Base-by-base conservation (phyloP, 2,797 vertebrate species). In the Notoglanidium macrostoma region DNA sequence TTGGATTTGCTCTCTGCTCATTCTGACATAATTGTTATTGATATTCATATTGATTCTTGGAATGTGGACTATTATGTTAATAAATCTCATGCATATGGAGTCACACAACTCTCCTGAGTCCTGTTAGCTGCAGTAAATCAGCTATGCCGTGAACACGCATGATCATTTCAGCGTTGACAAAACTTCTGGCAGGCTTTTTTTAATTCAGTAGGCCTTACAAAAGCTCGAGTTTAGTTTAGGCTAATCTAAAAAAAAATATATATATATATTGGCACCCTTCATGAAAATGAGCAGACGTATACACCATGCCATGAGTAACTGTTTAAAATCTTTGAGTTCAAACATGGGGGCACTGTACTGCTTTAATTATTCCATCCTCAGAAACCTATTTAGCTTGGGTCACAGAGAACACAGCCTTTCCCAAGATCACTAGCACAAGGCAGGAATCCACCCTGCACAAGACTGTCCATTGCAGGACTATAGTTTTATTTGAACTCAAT, bases 321-420 rank as follows among this genome's bases (percentile, higher is more conserved):
- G 15, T 7, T 23, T 40, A 10, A 7, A 14, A 59, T 61, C 12
- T 46, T 46, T 46, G 14, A n/a, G 35, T 46, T 63, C 23, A 10
- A 54, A 59, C 29, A 54, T 23, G 32, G 32, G 32, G 51, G 3
- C 51, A 35, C 51, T 78, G 51, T 54, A 61, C 35, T 23, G 19
- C 57, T 81, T 46, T 44, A n/a, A n/a, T 81, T 17, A 81, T 63
- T 46, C n/a, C 57, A 59, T 79, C 1, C 46, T 79, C 21, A 79
- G 17, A 11, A 80, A 61, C 35, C 10, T 23, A 7, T 80, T 46
- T 44, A 19, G 29, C 6, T 21, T 79, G 32, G 29, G 32, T 23
- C 32, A 79, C 54, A 59, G 32, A 12, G 23, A 57, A 59, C 74
- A 32, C 51, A 35, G 9, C 77, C 23, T 63, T 63, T n/a, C 35